Evolutionary conservation across 2,113 vertebrate species (phyloP).

Genomic region (Chroicocephalus ridibundus): DNA sequence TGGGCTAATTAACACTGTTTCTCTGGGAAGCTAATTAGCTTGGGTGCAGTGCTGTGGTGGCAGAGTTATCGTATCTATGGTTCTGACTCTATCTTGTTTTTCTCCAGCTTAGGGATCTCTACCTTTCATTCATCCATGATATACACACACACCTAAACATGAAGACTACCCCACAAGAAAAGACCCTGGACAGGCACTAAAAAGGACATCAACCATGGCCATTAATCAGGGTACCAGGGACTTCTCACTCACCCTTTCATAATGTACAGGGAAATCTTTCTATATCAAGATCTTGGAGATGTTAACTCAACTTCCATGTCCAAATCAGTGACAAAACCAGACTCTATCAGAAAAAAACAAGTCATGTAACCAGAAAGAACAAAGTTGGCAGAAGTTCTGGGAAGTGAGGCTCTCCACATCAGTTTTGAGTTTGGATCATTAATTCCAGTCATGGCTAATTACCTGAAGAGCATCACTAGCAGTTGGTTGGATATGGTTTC

Average conservation of each 20-base stretch:
- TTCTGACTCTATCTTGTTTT: background rate
- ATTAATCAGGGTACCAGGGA: background rate
- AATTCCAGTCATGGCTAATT: background rate
- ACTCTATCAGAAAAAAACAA: background rate
- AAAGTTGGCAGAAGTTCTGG: background rate
- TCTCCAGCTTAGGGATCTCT: background rate
- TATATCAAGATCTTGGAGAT: background rate
- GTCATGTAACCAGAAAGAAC: background rate
- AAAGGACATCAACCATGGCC: background rate
- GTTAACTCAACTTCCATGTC: accelerated
- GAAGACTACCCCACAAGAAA: background rate
- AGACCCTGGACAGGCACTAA: too few relatives aligned
- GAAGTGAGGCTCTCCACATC: background rate
- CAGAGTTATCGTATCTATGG: background rate
- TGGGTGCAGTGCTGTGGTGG: background rate
- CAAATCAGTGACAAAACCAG: background rate
- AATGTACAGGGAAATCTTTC: background rate
- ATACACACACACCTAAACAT: background rate
- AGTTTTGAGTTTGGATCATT: background rate
- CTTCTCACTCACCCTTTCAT: background rate
- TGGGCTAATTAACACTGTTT: background rate
- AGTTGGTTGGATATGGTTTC: background rate
- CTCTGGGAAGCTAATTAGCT: background rate
- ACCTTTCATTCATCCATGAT: background rate
- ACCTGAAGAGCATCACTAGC: background rate